These are phyloP conservation scores for Caenorhabditis imperialis DNA, from an alignment of 2,888 invertebrate genomes.

Conservation along the genomic window DNA sequence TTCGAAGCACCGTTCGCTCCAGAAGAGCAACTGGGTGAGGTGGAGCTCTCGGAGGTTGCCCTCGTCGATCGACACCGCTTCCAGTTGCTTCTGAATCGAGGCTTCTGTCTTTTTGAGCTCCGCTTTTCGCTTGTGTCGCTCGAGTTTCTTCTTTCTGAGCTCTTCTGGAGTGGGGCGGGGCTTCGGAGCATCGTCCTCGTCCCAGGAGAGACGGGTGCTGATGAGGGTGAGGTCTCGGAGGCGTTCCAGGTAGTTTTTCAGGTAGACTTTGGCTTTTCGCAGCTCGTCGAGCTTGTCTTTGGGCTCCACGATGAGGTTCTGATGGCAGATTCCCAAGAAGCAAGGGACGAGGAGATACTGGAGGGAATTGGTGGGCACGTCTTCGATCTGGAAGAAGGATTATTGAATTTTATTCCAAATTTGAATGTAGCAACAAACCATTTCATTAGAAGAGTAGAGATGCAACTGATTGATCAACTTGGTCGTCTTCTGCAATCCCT, in stretches of 20 bases:
- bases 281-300: constrained; percentile 55
- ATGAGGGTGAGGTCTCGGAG: constrained; percentile 63
- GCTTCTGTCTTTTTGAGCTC: constrained; percentile 36
- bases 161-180: constrained; percentile 30
- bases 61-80: constrained; percentile 53
- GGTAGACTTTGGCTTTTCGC: constrained; percentile 61
- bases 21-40: constrained; percentile 65
- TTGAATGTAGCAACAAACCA: constrained; percentile 27
- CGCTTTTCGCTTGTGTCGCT: constrained; percentile 44
- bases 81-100: constrained; percentile 27
- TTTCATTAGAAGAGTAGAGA: constrained; percentile 67
- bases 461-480: constrained; percentile 53
- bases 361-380: constrained; percentile 63
- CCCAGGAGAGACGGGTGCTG: constrained; percentile 63
- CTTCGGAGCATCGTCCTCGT: constrained; percentile 16
- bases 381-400: constrained; percentile 52
- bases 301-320: constrained; percentile 55
- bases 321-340: constrained; percentile 66
- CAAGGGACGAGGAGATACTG: constrained; percentile 69
- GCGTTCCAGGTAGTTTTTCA: constrained; percentile 65
- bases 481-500: constrained; percentile 56
- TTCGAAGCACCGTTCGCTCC: constrained; percentile 62
- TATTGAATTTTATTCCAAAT: background rate
- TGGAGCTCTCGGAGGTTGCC: constrained; percentile 62
- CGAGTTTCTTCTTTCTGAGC: constrained; percentile 42